Evolutionary conservation across 2,113 vertebrate genomes (phyloP).

Genomic region (Grus americana): DNA sequence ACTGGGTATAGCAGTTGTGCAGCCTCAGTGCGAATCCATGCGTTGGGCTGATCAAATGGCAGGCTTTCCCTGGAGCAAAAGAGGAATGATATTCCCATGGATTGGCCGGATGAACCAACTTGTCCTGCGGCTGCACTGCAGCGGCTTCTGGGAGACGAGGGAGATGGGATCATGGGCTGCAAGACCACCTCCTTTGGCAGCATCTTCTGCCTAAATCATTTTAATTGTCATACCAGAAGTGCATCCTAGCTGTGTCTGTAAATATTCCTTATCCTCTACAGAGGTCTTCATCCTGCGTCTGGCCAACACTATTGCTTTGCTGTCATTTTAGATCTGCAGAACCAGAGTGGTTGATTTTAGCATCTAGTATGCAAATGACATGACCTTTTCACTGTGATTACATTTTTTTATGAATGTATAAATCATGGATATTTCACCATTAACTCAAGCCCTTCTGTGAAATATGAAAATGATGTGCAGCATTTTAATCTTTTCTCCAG

Average conservation of each 20-base stretch:
- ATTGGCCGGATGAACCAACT: neutral
- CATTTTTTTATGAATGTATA: constrained; percentile 38
- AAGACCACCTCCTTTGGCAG: neutral
- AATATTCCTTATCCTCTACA: neutral
- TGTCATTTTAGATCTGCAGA: neutral
- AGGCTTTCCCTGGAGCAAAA: neutral
- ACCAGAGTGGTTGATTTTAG: neutral
- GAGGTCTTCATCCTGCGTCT: neutral
- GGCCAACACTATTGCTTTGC: neutral
- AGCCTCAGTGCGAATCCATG: neutral
- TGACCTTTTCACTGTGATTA: constrained; percentile 52
- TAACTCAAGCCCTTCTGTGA: constrained; percentile 5
- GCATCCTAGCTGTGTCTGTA: neutral
- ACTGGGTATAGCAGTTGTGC: neutral
- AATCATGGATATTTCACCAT: constrained; percentile 28
- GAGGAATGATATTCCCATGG: neutral
- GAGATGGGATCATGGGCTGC: neutral
- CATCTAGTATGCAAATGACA: constrained; percentile 9
- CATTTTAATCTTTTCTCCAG: neutral
- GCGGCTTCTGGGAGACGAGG: neutral
- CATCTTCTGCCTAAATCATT: neutral
- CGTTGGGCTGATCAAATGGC: neutral
- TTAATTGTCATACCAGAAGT: neutral
- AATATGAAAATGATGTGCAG: neutral
- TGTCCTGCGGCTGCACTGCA: rapidly evolving